Percentiles rank a stretch among this genome's conserved stretches.
Evolutionary conservation across 2,888 invertebrate genomes (phyloP).

Genomic region (Leistus spinibarbis): DNA sequence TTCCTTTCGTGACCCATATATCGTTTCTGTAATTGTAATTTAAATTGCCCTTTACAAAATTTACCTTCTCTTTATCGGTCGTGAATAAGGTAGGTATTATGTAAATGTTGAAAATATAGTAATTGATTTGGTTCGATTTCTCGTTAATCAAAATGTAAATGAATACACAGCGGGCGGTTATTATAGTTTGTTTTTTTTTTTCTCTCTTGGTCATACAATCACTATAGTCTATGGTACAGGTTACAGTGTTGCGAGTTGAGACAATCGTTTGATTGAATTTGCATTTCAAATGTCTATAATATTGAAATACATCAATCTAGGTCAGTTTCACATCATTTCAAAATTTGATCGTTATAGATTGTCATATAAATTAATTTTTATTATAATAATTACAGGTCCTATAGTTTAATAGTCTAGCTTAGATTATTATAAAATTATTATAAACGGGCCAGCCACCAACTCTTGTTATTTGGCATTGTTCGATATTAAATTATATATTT

Average conservation of each 20-base stretch:
- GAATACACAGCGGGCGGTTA: constrained; percentile 11
- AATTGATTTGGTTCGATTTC: constrained; percentile 18
- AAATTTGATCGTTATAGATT: not conserved
- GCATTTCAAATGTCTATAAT: constrained; percentile 16
- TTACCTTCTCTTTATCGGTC: not conserved
- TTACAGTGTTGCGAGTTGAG: not conserved
- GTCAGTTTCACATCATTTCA: constrained; percentile 16
- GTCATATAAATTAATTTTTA: not conserved
- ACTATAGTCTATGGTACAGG: not conserved
- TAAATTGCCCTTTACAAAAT: not conserved
- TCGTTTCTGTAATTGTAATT: not conserved
- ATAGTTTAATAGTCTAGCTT: not conserved
- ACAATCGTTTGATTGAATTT: constrained; percentile 27
- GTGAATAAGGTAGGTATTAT: constrained; percentile 23
- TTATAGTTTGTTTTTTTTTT: constrained; percentile 8
- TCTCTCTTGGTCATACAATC: constrained; percentile 5
- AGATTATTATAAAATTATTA: not conserved
- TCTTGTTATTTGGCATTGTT: too few relatives aligned
- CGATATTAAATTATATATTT: too few relatives aligned
- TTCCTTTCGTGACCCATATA: not conserved
- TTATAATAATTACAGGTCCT: not conserved
- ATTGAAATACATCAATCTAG: not conserved
- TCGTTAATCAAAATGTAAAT: constrained; percentile 31
- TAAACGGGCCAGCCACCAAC: too few relatives aligned
- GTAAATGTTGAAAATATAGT: not conserved